These are phyloP conservation scores for Psilopsiagon aymara DNA, from an alignment of 2,113 vertebrate species.

Conservation along the genomic window DNA sequence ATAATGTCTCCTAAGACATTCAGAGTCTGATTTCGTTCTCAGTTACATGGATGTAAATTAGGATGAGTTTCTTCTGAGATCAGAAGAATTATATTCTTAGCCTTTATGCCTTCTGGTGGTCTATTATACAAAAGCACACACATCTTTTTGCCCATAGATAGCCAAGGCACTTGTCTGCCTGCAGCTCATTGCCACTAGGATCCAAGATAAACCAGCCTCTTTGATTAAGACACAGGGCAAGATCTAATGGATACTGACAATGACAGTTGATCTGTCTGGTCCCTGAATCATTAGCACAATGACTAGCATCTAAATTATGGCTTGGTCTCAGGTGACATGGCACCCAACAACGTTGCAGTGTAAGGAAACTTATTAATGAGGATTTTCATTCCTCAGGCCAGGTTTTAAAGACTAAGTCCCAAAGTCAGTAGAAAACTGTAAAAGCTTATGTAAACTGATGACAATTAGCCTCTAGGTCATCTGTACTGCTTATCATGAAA, in stretches of 20 bases:
- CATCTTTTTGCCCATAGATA: neutral
- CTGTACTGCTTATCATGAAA: neutral
- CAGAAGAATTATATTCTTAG: neutral
- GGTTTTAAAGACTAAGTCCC: neutral
- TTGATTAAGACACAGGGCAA: neutral
- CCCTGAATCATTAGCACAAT: neutral
- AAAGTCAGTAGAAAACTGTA: neutral
- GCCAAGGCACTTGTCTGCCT: neutral
- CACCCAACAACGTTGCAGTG: rapidly evolving
- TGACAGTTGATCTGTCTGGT: neutral
- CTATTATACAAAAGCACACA: neutral
- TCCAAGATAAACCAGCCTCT: neutral
- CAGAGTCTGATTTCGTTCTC: neutral
- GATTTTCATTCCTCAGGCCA: neutral
- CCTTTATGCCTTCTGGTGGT: neutral
- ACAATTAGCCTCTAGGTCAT: neutral
- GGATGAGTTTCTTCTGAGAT: neutral
- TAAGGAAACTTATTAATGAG: neutral
- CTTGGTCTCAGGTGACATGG: neutral
- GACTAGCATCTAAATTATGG: neutral
- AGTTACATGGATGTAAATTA: neutral
- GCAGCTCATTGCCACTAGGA: neutral
- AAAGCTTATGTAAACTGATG: neutral
- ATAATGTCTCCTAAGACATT: neutral
- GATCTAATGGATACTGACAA: neutral